Conservation (phyloP, 2,888 invertebrate genomes). For the Dasypogon diadema region DNA sequence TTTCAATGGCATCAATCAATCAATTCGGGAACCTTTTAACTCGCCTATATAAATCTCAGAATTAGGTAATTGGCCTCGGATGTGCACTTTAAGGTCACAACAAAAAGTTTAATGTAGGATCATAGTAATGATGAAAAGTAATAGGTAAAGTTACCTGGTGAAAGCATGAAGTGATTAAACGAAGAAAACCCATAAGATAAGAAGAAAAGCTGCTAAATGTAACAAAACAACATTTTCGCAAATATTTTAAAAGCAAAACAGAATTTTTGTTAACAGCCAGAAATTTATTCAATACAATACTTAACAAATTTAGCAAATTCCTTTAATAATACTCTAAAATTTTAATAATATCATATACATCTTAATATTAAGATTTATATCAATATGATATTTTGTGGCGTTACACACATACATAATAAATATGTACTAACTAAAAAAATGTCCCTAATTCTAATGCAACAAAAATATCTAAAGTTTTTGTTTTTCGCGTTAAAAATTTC, state of each 20-base stretch:
- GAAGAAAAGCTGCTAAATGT: too few species aligned
- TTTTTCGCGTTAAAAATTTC: constrained; percentile 25
- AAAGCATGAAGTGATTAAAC: too few species aligned
- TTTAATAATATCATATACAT: constrained; percentile 15
- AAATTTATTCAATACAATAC: constrained; percentile 44
- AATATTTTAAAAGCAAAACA: background rate
- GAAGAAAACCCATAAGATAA: too few species aligned
- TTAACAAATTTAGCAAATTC: constrained; percentile 45
- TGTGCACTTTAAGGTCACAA: too few species aligned
- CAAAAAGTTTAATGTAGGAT: too few species aligned
- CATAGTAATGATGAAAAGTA: too few species aligned
- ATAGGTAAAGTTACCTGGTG: too few species aligned
- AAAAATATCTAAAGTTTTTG: constrained; percentile 7
- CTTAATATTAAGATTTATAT: constrained; percentile 14
- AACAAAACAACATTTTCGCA: too few species aligned
- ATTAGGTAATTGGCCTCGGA: too few species aligned
- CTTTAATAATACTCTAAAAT: constrained; percentile 40
- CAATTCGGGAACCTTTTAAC: too few species aligned
- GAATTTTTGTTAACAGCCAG: constrained; percentile 30
- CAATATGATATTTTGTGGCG: constrained; percentile 40
- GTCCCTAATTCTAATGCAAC: constrained; percentile 27
- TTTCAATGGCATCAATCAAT: too few species aligned
- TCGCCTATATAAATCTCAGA: too few species aligned
- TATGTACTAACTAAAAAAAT: constrained; percentile 30
- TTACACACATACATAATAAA: constrained; percentile 31